These are phyloP conservation scores for Glomeris maerens DNA, from an alignment of 1,140 invertebrate species.

Conservation along the genomic window DNA sequence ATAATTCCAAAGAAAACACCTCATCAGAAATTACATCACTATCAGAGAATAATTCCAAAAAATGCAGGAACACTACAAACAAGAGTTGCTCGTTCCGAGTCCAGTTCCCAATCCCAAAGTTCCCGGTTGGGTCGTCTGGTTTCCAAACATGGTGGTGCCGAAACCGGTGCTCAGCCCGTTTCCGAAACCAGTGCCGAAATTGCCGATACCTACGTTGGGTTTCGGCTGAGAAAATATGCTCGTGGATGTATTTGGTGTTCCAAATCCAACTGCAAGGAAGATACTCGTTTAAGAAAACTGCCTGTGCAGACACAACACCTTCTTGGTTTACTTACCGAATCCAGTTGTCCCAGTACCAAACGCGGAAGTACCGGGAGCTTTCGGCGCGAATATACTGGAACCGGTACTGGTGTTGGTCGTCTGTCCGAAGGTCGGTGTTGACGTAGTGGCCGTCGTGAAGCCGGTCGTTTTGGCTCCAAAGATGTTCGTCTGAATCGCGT, in stretches of 20 bases:
- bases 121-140: slow-evolving; percentile 34
- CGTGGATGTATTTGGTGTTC: slow-evolving; percentile 13
- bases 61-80: too few species aligned
- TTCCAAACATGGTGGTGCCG: slow-evolving; percentile 30
- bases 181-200: slow-evolving; percentile 10
- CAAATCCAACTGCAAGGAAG: slow-evolving; percentile 16
- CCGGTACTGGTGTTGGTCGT: slow-evolving; percentile 24
- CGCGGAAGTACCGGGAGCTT: slow-evolving; percentile 22
- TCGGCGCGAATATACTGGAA: slow-evolving; percentile 20
- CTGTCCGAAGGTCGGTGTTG: slow-evolving; percentile 10
- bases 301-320: background rate
- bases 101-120: slow-evolving; percentile 14
- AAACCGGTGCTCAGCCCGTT: slow-evolving; percentile 4
- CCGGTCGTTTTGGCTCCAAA: slow-evolving; percentile 18
- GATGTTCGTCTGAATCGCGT: background rate
- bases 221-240: slow-evolving; percentile 11
- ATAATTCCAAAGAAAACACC: background rate
- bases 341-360: slow-evolving; percentile 24
- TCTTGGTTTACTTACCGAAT: slow-evolving; percentile 9
- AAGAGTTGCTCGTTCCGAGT: background rate
- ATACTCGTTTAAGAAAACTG: slow-evolving; percentile 6
- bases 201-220: slow-evolving; percentile 16
- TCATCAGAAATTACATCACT: too few species aligned
- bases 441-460: slow-evolving; percentile 11
- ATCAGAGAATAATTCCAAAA: too few species aligned